phyloP scores from a whole-genome alignment of 2,888 invertebrate species.

The Oxycera nigricornis region DNA sequence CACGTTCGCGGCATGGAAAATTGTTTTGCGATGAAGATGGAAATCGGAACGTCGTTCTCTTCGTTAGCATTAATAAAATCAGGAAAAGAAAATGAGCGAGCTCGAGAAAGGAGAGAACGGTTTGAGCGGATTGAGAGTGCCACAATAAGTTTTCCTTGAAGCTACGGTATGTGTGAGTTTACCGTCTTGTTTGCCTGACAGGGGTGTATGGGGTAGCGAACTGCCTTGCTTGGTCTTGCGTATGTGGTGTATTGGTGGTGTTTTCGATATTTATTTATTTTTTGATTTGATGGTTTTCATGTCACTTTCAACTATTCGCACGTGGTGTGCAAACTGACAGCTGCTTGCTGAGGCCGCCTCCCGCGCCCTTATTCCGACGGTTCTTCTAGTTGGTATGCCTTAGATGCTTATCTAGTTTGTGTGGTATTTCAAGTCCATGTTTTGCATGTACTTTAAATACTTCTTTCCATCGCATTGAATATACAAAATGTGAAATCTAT shows the following conservation, averaged over 20 bases:
- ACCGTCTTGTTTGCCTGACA: not conserved
- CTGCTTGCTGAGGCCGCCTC: not conserved
- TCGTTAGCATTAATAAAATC: no score
- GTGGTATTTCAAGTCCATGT: not conserved
- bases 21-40: no score
- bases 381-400: not conserved
- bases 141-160: no score
- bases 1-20: no score
- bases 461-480: conserved; percentile 22
- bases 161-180: no score
- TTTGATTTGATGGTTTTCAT: conserved; percentile 10
- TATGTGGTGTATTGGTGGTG: not conserved
- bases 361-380: not conserved
- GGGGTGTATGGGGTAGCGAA: not conserved
- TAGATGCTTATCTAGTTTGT: not conserved
- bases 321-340: conserved; percentile 16
- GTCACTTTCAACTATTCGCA: conserved; percentile 16
- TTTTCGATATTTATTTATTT: not conserved
- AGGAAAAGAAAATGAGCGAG: no score
- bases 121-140: no score
- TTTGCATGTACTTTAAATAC: conserved; percentile 2
- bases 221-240: no score
- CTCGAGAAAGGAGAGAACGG: no score
- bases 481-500: not conserved
- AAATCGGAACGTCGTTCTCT: no score